These are phyloP conservation scores for Neoascia interrupta DNA, from an alignment of 2,888 invertebrate genomes.

Conservation along the genomic window DNA sequence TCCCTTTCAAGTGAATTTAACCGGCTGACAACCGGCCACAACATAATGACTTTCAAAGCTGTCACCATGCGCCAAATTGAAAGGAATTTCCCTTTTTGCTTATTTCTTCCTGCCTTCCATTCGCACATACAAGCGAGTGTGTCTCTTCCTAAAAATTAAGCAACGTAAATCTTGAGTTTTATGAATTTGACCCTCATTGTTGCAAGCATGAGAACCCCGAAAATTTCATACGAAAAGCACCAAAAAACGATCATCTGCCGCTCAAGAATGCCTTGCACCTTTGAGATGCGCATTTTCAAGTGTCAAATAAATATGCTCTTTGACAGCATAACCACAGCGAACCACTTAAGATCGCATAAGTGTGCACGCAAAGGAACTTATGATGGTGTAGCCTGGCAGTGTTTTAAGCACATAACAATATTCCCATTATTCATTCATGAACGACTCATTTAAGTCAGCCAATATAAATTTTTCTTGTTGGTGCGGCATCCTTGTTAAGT, in stretches of 20 bases:
- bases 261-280: constrained; percentile 24
- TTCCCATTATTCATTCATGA: constrained; percentile 51
- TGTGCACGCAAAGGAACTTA: no score
- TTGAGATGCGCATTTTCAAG: constrained; percentile 13
- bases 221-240: not conserved
- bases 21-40: constrained; percentile 18
- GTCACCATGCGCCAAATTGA: constrained; percentile 31
- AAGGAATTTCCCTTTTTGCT: constrained; percentile 6
- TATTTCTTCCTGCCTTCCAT: not conserved
- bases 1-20: constrained; percentile 12
- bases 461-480: constrained; percentile 24
- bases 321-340: constrained; percentile 7
- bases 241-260: constrained; percentile 1
- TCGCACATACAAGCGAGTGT: no score
- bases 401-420: no score
- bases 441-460: constrained; percentile 41
- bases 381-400: no score
- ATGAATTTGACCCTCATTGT: constrained; percentile 62
- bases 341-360: constrained; percentile 25
- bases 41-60: constrained; percentile 34
- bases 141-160: not conserved
- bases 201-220: not conserved
- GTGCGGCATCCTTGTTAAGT: constrained; percentile 17
- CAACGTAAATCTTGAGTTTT: constrained; percentile 38
- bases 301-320: constrained; percentile 36